phyloP scores from a whole-genome alignment of 2,113 vertebrate genomes.

The Barbus barbus region DNA sequence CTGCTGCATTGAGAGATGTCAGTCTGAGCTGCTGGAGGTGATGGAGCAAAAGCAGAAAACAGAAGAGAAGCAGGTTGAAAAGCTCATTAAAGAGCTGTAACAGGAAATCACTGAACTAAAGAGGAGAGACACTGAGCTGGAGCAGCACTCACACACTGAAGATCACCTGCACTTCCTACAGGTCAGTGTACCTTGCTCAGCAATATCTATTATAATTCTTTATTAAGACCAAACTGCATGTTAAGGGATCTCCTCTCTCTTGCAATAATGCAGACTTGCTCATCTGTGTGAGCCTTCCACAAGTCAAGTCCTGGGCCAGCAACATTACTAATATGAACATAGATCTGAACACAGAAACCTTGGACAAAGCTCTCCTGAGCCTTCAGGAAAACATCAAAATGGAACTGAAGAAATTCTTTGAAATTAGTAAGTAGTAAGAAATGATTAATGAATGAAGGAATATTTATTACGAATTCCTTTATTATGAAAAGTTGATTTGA shows the following conservation, averaged over 20 bases:
- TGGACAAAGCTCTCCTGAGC: not conserved
- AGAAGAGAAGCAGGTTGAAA: not conserved
- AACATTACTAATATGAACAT: constrained; percentile 25
- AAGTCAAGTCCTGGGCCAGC: constrained; percentile 13
- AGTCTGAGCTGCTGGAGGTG: not conserved
- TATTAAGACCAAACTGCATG: not conserved
- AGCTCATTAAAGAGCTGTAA: constrained; percentile 23
- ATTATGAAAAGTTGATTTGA: too few relatives aligned
- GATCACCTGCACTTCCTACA: constrained; percentile 50
- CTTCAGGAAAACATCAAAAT: constrained; percentile 25
- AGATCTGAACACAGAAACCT: constrained; percentile 25
- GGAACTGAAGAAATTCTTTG: constrained; percentile 13
- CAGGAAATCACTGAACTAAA: constrained; percentile 41
- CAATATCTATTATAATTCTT: not conserved
- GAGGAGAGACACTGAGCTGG: constrained; percentile 41
- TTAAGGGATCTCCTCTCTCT: not conserved
- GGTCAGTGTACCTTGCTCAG: not conserved
- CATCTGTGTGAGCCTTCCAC: not conserved
- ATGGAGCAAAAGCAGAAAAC: not conserved
- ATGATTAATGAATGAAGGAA: too few relatives aligned
- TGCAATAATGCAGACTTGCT: constrained; percentile 34
- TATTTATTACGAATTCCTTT: too few relatives aligned
- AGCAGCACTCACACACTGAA: constrained; percentile 42
- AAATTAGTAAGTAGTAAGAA: constrained; percentile 41
- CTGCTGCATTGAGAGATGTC: not conserved